These are phyloP conservation scores for Pogonocherus hispidulus DNA, from an alignment of 2,888 invertebrate genomes.

Conservation along the genomic window DNA sequence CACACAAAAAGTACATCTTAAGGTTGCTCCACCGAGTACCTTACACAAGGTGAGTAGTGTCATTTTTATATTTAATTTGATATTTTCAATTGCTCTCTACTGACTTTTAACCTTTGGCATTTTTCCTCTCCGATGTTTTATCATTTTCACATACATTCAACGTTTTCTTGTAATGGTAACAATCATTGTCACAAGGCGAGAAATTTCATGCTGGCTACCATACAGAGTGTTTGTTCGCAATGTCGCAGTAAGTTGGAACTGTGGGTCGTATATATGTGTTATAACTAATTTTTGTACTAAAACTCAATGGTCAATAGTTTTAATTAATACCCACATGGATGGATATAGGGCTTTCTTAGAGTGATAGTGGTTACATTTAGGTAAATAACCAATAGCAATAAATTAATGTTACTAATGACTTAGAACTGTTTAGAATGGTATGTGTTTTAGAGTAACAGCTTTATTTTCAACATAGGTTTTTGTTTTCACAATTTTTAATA, in stretches of 20 bases:
- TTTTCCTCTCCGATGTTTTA: slow-evolving; percentile 9
- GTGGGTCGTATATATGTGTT: slow-evolving; percentile 41
- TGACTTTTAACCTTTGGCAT: slow-evolving; percentile 26
- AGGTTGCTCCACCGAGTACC: slow-evolving; percentile 75
- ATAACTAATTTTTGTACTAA: slow-evolving; percentile 26
- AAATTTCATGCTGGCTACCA: slow-evolving; percentile 67
- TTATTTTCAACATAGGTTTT: slow-evolving; percentile 4
- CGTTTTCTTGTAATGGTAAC: slow-evolving; percentile 50
- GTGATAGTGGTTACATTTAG: slow-evolving; percentile 19
- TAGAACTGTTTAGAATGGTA: slow-evolving; percentile 9
- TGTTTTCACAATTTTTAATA: slow-evolving; percentile 7
- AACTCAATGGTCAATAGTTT: slow-evolving; percentile 15
- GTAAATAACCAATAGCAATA: slow-evolving; percentile 10
- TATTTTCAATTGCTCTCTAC: slow-evolving; percentile 13
- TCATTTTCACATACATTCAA: slow-evolving; percentile 36
- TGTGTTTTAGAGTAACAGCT: slow-evolving; percentile 21
- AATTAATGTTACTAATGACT: slow-evolving; percentile 21
- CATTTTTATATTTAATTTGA: neutral
- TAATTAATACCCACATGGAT: slow-evolving; percentile 19
- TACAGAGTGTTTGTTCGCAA: slow-evolving; percentile 67
- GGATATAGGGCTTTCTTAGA: slow-evolving; percentile 27
- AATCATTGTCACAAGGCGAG: slow-evolving; percentile 63
- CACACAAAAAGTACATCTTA: slow-evolving; percentile 79
- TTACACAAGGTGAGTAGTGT: slow-evolving; percentile 52
- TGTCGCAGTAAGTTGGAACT: slow-evolving; percentile 67